Evolutionary conservation across 64 coral and sea anemone genomes (phyloP).

Genomic region (Actinia tenebrosa): DNA sequence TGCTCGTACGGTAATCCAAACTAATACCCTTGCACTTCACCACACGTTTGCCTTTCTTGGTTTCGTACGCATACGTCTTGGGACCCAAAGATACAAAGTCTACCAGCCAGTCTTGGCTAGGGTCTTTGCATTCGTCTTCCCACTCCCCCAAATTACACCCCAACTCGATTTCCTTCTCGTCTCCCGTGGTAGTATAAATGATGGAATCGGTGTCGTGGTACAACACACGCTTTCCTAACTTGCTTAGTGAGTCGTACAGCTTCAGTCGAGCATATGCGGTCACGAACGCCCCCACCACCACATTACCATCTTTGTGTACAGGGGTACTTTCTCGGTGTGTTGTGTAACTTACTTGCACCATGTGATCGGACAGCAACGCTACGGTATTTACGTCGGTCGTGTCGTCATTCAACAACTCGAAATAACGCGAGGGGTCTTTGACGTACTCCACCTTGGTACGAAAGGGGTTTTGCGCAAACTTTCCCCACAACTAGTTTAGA

Average conservation of each 20-base stretch:
- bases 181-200: background rate
- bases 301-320: background rate
- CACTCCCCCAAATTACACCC: no score
- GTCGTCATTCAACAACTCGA: background rate
- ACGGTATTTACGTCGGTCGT: background rate
- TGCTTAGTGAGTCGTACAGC: background rate
- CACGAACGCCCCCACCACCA: background rate
- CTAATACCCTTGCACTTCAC: no score
- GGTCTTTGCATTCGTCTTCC: no score
- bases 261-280: background rate
- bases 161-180: background rate
- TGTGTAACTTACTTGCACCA: background rate
- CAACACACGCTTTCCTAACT: background rate
- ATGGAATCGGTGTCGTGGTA: slow-evolving; percentile 30
- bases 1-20: no score
- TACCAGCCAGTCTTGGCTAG: no score
- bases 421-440: background rate
- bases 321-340: no score
- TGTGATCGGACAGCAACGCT: background rate
- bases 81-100: no score
- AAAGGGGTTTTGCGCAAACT: background rate
- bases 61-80: no score
- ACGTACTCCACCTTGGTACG: background rate
- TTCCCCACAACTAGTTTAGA: slow-evolving; percentile 23
- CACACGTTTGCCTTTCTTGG: no score